Evolutionary conservation across 2,113 vertebrate species (phyloP).

Genomic region (Sarotherodon lohbergeri): DNA sequence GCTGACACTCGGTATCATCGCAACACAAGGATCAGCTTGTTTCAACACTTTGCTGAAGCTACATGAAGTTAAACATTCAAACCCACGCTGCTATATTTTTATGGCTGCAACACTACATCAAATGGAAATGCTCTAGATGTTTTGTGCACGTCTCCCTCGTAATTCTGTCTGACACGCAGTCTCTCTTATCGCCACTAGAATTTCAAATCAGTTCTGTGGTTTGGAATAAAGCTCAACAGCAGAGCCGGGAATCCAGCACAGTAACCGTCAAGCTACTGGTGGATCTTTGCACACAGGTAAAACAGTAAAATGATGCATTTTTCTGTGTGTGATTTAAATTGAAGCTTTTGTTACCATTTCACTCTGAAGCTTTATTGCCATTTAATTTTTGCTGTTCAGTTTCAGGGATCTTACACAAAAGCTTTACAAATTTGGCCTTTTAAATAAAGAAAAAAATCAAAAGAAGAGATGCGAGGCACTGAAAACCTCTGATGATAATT

Average conservation of each 20-base stretch:
- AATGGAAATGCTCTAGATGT: background rate
- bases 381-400: background rate
- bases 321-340: background rate
- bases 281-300: background rate
- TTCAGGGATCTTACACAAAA: background rate
- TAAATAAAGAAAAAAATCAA: background rate
- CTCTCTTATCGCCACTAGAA: background rate
- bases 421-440: background rate
- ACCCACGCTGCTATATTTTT: background rate
- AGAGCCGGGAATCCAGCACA: background rate
- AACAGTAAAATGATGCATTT: background rate
- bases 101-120: background rate
- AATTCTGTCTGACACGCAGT: background rate
- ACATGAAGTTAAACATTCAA: background rate
- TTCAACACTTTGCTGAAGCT: background rate
- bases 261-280: background rate
- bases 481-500: background rate
- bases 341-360: background rate
- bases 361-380: background rate
- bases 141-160: background rate
- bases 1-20: background rate
- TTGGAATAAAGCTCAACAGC: background rate
- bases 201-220: background rate
- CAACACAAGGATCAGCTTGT: background rate
- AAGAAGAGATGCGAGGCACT: background rate